Percentiles rank a stretch among this genome's conserved stretches.
Evolutionary conservation across 2,888 invertebrate genomes (phyloP).

Genomic region (Caenorhabditis sp.): DNA sequence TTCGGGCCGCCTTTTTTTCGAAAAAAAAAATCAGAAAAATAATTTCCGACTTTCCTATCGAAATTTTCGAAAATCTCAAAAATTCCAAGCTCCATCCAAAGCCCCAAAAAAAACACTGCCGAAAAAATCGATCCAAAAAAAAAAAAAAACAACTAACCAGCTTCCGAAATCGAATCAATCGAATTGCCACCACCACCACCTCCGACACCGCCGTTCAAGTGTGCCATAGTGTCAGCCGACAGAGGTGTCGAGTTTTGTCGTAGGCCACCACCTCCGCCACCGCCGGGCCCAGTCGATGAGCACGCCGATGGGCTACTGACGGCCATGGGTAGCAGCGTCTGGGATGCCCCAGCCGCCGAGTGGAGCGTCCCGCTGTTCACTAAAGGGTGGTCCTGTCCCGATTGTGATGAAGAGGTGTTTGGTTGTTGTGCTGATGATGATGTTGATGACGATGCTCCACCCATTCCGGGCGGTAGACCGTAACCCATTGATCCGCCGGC

Average conservation of each 20-base stretch:
- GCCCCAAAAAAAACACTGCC: too few species aligned
- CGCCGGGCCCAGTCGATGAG: constrained; percentile 32
- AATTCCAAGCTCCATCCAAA: too few species aligned
- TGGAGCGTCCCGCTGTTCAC: constrained; percentile 59
- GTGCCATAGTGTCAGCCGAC: constrained; percentile 37
- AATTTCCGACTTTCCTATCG: too few species aligned
- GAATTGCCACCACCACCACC: constrained; percentile 18
- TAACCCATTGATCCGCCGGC: constrained; percentile 45
- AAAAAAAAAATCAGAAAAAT: too few species aligned
- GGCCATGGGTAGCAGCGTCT: constrained; percentile 55
- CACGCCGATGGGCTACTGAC: constrained; percentile 60
- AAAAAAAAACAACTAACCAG: constrained; percentile 48
- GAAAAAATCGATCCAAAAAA: too few species aligned
- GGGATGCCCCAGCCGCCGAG: constrained; percentile 61
- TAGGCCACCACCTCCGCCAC: constrained; percentile 40
- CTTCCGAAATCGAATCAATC: constrained; percentile 63
- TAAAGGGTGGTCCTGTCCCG: constrained; percentile 59
- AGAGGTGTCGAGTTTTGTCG: constrained; percentile 54
- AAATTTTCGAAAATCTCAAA: too few species aligned
- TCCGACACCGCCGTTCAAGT: constrained; percentile 33
- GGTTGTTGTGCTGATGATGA: constrained; percentile 5
- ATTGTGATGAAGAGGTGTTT: not conserved
- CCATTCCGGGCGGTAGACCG: constrained; percentile 31
- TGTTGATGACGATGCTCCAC: constrained; percentile 15
- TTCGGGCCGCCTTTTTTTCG: too few species aligned